A percentile compares a stretch with the other conserved stretches of the same genome.
phyloP scores from a whole-genome alignment of 2,797 vertebrate genomes.

The Argyrosomus regius region DNA sequence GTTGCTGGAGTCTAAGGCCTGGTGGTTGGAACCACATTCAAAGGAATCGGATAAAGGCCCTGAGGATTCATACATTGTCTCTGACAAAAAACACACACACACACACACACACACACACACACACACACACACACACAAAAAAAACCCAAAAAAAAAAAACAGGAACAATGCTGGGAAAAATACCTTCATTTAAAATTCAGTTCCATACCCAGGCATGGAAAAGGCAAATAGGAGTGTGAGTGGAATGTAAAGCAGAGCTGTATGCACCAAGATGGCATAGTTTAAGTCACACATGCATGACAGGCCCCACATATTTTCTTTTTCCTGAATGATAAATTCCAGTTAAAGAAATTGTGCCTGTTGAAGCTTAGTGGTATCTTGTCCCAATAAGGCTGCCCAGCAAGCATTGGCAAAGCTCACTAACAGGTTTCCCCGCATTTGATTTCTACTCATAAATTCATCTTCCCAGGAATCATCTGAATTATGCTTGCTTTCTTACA shows the following conservation, averaged over 20 bases:
- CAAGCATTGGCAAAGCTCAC: conserved; percentile 33
- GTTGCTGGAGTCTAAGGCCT: conserved; percentile 71
- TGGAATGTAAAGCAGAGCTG: conserved; percentile 80
- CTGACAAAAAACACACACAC: conserved; percentile 66
- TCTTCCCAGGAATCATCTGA: conserved; percentile 26
- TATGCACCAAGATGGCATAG: conserved; percentile 60
- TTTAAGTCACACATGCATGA: conserved; percentile 71
- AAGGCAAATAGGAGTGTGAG: conserved; percentile 77
- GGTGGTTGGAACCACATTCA: conserved; percentile 83
- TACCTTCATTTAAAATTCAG: conserved; percentile 87
- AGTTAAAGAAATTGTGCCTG: conserved; percentile 42
- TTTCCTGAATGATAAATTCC: conserved; percentile 46
- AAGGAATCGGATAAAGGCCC: conserved; percentile 83
- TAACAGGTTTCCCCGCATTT: conserved; percentile 26
- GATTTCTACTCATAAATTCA: conserved; percentile 40
- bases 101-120: too few relatives aligned
- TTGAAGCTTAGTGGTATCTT: conserved; percentile 47
- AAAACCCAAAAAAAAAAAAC: conserved; percentile 29
- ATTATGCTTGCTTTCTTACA: conserved; percentile 51
- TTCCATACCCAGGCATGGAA: conserved; percentile 80
- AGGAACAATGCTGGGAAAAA: conserved; percentile 77
- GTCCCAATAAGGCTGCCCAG: conserved; percentile 22
- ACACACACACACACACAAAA: conserved; percentile 19
- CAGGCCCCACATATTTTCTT: conserved; percentile 31
- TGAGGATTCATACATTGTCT: conserved; percentile 84